phyloP scores from a whole-genome alignment of 2,888 invertebrate genomes.

The Tetanocera ferruginea region DNA sequence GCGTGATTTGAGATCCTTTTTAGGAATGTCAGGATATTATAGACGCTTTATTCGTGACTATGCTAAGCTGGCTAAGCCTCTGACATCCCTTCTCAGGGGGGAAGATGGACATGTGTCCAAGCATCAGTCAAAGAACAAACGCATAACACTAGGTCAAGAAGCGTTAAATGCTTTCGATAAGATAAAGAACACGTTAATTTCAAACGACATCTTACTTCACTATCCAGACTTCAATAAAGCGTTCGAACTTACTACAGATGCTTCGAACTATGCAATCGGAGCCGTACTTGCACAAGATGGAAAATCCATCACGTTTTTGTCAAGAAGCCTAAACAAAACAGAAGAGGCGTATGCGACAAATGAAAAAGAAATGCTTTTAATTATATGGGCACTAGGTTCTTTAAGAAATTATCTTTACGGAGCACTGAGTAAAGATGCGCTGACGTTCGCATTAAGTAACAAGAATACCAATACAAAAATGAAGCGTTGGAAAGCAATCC shows the following conservation, averaged over 20 bases:
- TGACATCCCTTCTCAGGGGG: no score
- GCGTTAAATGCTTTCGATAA: neutral
- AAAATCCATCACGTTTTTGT: no score
- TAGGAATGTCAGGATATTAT: no score
- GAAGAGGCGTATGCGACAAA: neutral
- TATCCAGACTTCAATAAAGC: neutral
- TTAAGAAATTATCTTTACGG: neutral
- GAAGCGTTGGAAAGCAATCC: no score
- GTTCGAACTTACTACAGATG: constrained; percentile 8
- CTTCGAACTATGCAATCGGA: neutral
- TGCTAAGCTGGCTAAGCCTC: no score
- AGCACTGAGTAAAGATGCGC: neutral
- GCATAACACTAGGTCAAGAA: neutral
- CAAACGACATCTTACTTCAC: neutral
- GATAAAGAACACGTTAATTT: neutral
- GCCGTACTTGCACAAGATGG: no score
- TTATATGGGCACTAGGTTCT: neutral
- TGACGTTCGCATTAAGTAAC: neutral
- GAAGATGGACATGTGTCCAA: no score
- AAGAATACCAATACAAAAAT: no score
- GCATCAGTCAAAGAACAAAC: neutral
- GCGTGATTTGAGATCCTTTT: constrained; percentile 7
- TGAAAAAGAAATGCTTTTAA: neutral
- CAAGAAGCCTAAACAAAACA: no score
- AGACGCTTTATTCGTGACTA: no score